phyloP scores from a whole-genome alignment of 2,797 vertebrate species.

The Chiloscyllium punctatum region DNA sequence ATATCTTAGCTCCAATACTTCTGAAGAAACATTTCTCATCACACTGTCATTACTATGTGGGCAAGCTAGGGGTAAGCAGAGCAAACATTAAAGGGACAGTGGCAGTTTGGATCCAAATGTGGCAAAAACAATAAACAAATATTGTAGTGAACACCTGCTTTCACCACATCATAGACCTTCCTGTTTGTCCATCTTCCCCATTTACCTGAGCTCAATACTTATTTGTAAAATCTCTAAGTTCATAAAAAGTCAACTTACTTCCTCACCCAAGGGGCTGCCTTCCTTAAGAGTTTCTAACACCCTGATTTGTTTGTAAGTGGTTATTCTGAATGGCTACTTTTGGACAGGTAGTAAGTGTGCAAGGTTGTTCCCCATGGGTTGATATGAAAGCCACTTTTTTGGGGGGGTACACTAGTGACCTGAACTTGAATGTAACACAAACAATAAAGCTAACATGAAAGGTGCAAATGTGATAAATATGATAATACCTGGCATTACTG shows the following conservation, averaged over 20 bases:
- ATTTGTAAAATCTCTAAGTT: too few relatives aligned
- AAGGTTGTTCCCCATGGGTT: neutral
- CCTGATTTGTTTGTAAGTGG: neutral
- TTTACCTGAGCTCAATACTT: too few relatives aligned
- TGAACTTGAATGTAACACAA: neutral
- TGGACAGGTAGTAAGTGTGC: neutral
- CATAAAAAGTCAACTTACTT: neutral
- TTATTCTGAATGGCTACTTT: neutral
- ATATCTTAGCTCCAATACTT: neutral
- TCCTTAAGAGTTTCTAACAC: neutral
- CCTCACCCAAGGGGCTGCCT: neutral
- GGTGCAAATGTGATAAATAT: neutral
- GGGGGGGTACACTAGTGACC: neutral
- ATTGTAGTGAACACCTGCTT: neutral
- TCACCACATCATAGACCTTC: neutral
- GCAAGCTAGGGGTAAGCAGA: too few relatives aligned
- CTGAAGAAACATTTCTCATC: neutral
- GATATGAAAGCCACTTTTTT: neutral
- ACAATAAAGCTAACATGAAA: neutral
- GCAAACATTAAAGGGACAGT: neutral
- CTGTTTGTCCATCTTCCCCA: too few relatives aligned
- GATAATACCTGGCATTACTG: neutral
- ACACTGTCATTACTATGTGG: neutral
- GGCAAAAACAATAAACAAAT: neutral
- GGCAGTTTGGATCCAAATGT: neutral